Evolutionary conservation across 2,888 invertebrate genomes (phyloP), one percentile per base, ranked within the genome.

Genomic region (Ecdyonurus torrentis): DNA sequence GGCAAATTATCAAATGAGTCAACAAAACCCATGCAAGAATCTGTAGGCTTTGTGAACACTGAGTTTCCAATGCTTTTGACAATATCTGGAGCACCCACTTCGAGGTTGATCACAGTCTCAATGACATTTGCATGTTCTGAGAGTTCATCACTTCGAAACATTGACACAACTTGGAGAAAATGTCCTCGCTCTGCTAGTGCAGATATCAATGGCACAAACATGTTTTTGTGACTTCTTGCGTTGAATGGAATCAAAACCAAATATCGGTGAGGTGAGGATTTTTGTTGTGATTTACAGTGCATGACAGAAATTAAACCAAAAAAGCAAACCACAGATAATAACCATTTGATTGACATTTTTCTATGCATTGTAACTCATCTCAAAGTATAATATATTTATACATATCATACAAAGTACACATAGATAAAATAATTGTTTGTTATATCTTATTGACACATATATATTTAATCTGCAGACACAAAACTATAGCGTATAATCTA

Each of bases 191-290:
- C 59, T 23, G 59, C 59, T 24, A 59, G 22, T 20, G 22, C 20
- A 2, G 22, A 22, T 2, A 59, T 20, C 2, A 59, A 18, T 19
- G 59, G 59, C 18, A 3, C n/a, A 23, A 59, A 59, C 10, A 59
- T 24, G 22, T 59, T 59, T 7, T 59, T 59, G 59, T 59, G 59
- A 20, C 59, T 59, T 59, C 24, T n/a, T 2, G 24, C 59, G 22
- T 59, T 59, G 15, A 59, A 10, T 3, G 59, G 59, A n/a, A 59
- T 59, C 2, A 24, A 18, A 2, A 59, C 59, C 59, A 59, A n/a
- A n/a, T n/a, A n/a, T n/a, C n/a, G n/a, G n/a, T n/a, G n/a, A n/a
- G n/a, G n/a, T n/a, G n/a, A n/a, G n/a, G n/a, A n/a, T n/a, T n/a
- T n/a, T n/a, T n/a, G n/a, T n/a, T n/a, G n/a, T n/a, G n/a, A n/a